Base-by-base conservation (phyloP, 2,113 vertebrate genomes). In the Gavia stellata region DNA sequence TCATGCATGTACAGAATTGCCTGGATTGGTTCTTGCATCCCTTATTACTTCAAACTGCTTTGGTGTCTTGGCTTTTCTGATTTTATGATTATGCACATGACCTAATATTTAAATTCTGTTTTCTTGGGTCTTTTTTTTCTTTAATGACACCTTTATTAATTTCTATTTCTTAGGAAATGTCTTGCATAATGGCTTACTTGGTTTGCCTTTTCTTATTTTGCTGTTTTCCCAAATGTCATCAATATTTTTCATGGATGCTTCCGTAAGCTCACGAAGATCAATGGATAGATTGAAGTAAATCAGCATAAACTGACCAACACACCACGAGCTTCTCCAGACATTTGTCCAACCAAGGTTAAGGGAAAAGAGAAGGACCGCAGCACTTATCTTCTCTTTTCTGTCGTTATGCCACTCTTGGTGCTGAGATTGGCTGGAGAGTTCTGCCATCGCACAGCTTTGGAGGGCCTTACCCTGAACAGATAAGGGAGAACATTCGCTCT, bases 51-150 rank as follows among this genome's bases (percentile, higher is more conserved):
- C 29, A 75, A 90, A 87, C 28, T 1, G 0, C 26, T 87, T 71
- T 20, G 6, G 10, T 33, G 10, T 40, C 50, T 66, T 50, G 62
- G 28, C 7, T 84, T 62, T 73, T 80, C 26, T 53, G 59, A 53
- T 78, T 82, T 47, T n/a, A 42, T 18, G 4, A 3, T 68, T 61
- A 59, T 0, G 1, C 18, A 56, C 0, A 2, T 21, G 7, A 26
- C 25, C 10, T 77, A 61, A 26, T 50, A 55, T 23, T 79, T 67
- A 63, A 74, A 65, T 44, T 68, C 0, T 1, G 3, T 42, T 83
- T 63, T 61, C 13, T 14, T 25, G n/a, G 6, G 1, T 6, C 3
- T 31, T 20, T 42, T 36, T 62, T 55, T 44, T 14, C 38, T 73
- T 71, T n/a, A 58, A 80, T 38, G 14, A 65, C 25, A 65, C 33